Conservation (phyloP, 2,888 invertebrate genomes). For the Ophion ventricosus region DNA sequence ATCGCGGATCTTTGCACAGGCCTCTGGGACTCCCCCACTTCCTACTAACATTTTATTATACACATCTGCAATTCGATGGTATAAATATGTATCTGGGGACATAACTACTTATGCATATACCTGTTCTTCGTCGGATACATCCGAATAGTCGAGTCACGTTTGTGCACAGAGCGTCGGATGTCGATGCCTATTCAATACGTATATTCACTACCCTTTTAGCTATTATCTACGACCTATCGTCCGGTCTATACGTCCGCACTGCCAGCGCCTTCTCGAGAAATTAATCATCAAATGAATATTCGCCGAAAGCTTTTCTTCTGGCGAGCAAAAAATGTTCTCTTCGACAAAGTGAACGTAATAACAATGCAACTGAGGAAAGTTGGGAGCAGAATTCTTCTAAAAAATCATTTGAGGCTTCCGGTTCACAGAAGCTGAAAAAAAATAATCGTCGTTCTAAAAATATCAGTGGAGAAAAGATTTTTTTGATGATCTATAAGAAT, state of each 20-base stretch:
- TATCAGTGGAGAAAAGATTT: neutral
- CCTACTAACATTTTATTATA: neutral
- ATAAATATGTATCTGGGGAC: slow-evolving; percentile 3
- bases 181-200: slow-evolving; percentile 56
- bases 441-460: no score
- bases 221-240: slow-evolving; percentile 34
- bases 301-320: neutral
- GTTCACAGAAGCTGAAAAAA: neutral
- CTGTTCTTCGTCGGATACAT: slow-evolving; percentile 36
- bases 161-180: slow-evolving; percentile 59
- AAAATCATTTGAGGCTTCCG: neutral
- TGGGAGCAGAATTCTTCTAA: no score
- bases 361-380: no score
- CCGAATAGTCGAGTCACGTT: slow-evolving; percentile 60
- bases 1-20: slow-evolving; percentile 34
- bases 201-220: slow-evolving; percentile 20
- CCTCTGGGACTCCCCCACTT: slow-evolving; percentile 36
- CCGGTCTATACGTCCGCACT: slow-evolving; percentile 30
- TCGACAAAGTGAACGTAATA: neutral
- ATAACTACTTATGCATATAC: slow-evolving; percentile 21
- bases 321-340: neutral
- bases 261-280: neutral
- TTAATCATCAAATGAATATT: neutral
- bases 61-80: slow-evolving; percentile 30
- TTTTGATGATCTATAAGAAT: neutral